A percentile compares a stretch with the other conserved stretches of the same genome.
Conservation (phyloP, 2,888 invertebrate genomes). For the Erpobdella octoculata region DNA sequence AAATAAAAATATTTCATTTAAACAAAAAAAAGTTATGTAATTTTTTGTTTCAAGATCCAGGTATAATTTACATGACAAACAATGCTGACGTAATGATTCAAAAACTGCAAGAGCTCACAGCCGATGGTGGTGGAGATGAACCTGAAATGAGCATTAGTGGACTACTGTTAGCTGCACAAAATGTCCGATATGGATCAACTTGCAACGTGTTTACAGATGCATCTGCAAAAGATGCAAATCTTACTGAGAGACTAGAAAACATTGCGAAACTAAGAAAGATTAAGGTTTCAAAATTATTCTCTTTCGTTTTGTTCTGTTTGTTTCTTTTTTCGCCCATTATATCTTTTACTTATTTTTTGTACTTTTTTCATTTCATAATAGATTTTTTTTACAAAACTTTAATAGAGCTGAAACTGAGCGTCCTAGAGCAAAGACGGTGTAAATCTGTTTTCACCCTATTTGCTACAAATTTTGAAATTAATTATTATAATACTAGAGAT, state of each 20-base stretch:
- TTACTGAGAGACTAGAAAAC: not conserved
- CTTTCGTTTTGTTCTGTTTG: not conserved
- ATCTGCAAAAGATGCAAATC: not conserved
- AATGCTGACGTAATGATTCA: not conserved
- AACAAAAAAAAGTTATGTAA: too few relatives aligned
- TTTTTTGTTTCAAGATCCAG: not conserved
- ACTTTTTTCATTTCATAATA: not conserved
- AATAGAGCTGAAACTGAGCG: not conserved
- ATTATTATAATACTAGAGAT: too few relatives aligned
- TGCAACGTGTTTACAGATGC: constrained; percentile 1
- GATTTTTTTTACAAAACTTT: not conserved
- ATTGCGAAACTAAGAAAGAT: not conserved
- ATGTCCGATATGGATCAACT: not conserved
- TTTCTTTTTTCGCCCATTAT: not conserved
- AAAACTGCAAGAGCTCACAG: not conserved
- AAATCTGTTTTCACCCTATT: too few relatives aligned
- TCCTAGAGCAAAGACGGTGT: too few relatives aligned
- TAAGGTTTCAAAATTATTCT: not conserved
- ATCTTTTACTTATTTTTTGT: not conserved
- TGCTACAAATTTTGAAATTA: too few relatives aligned
- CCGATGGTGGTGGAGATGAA: not conserved
- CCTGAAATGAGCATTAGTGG: constrained; percentile 6
- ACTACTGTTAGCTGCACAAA: not conserved
- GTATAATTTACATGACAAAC: not conserved
- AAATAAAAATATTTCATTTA: too few relatives aligned